phyloP scores from a whole-genome alignment of 2,113 vertebrate species.

The Xerus inauris region DNA sequence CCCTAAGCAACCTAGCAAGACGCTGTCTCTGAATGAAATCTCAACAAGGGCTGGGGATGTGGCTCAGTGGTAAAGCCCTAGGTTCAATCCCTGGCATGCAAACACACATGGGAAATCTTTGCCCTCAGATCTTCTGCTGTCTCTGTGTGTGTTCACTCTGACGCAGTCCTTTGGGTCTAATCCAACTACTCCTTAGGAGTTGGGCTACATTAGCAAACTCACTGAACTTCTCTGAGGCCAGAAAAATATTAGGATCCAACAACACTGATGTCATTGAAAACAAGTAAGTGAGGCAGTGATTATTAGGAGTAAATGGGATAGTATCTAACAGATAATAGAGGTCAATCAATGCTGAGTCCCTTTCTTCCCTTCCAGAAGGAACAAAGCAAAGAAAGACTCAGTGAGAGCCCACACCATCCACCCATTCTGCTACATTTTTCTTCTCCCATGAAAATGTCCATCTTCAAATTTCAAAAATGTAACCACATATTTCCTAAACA shows the following conservation, averaged over 20 bases:
- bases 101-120: too few species aligned
- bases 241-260: not conserved
- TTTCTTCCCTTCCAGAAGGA: not conserved
- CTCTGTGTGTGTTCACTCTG: not conserved
- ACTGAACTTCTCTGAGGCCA: not conserved
- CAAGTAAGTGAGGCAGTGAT: not conserved
- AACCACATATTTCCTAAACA: not conserved
- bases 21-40: too few species aligned
- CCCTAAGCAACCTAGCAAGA: too few species aligned
- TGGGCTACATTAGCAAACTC: not conserved
- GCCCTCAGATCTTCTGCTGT: too few species aligned
- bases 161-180: fast-evolving
- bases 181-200: not conserved
- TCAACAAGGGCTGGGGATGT: too few species aligned
- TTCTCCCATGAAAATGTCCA: not conserved
- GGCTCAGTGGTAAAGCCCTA: too few species aligned
- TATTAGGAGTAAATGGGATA: not conserved
- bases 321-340: not conserved
- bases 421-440: not conserved
- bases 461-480: slow-evolving; percentile 37
- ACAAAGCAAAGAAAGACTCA: not conserved
- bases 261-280: not conserved
- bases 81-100: too few species aligned
- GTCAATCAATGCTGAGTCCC: not conserved
- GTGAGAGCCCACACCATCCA: not conserved